Percentiles rank a stretch among this genome's conserved stretches.
Evolutionary conservation across 2,888 invertebrate species (phyloP).

Genomic region (Apamea crenata): DNA sequence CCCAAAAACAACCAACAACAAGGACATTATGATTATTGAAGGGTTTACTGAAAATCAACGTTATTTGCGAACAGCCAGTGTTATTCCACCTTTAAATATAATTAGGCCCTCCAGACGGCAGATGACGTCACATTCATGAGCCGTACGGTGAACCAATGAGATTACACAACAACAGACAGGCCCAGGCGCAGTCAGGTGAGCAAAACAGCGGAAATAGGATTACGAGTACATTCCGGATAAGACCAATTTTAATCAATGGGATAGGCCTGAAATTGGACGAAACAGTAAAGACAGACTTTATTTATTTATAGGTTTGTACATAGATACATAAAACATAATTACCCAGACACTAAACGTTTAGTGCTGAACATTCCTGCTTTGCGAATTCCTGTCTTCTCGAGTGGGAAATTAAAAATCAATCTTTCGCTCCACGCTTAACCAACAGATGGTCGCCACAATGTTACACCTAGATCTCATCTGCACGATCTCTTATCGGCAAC

Average conservation of each 20-base stretch:
- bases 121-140: constrained; percentile 23
- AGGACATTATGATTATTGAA: not conserved
- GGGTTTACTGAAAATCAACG: not conserved
- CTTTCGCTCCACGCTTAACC: not conserved
- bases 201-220: constrained; percentile 33
- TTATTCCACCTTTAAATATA: constrained; percentile 21
- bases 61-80: constrained; percentile 1
- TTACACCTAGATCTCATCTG: not conserved
- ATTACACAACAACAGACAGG: not conserved
- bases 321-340: constrained; percentile 11
- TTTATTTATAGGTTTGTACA: not conserved
- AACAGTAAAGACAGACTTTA: not conserved
- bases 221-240: constrained; percentile 28
- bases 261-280: constrained; percentile 2
- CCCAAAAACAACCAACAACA: not conserved
- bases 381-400: not conserved
- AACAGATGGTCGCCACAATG: not conserved
- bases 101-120: constrained; percentile 7
- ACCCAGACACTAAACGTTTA: not conserved
- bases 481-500: not conserved
- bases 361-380: not conserved
- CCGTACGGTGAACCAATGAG: constrained; percentile 27
- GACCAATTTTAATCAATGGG: not conserved
- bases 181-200: constrained; percentile 47
- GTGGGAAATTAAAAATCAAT: not conserved